phyloP scores from a whole-genome alignment of 2,888 invertebrate species.

The Unio delphinus region DNA sequence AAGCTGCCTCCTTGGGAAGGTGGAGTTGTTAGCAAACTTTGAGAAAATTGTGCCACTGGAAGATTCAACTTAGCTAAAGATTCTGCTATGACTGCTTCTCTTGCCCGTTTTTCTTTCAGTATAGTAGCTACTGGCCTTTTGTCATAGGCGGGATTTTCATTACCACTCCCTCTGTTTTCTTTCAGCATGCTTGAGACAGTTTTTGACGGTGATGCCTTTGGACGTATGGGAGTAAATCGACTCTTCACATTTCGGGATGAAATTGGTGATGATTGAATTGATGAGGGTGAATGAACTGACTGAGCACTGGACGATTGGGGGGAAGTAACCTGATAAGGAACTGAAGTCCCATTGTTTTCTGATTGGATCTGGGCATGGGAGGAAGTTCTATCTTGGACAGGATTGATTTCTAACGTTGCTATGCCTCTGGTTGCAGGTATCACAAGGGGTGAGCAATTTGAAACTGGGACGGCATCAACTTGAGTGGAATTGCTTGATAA shows the following conservation, averaged over 20 bases:
- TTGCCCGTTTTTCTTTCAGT: constrained; percentile 61
- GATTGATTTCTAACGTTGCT: background rate
- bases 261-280: constrained; percentile 27
- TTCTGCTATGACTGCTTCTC: constrained; percentile 49
- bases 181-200: constrained; percentile 74
- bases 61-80: constrained; percentile 38
- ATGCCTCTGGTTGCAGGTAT: background rate
- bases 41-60: constrained; percentile 16
- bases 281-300: constrained; percentile 8
- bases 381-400: no score
- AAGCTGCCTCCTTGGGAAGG: background rate
- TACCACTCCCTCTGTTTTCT: constrained; percentile 31
- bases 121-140: constrained; percentile 57
- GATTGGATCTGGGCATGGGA: no score
- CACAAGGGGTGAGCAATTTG: constrained; percentile 2
- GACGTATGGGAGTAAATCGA: constrained; percentile 59
- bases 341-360: no score
- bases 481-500: no score
- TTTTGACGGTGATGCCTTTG: constrained; percentile 53
- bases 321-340: no score
- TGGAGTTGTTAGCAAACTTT: background rate
- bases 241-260: constrained; percentile 45
- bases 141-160: constrained; percentile 44
- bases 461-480: background rate
- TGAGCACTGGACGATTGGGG: background rate